Evolutionary conservation across 2,797 vertebrate genomes (phyloP).

Genomic region (Hemibagrus guttatus): DNA sequence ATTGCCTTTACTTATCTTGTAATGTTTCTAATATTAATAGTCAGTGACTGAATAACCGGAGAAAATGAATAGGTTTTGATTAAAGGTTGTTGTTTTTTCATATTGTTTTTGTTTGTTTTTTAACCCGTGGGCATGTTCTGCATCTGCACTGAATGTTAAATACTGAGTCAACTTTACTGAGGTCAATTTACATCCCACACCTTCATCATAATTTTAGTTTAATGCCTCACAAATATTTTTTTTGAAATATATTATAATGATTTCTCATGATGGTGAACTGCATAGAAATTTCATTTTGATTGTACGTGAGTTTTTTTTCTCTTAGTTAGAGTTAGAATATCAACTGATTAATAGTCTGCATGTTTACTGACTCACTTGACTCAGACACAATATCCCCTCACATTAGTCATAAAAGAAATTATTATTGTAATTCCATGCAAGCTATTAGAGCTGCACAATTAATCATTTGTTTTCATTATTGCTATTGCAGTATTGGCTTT

Average conservation of each 20-base stretch:
- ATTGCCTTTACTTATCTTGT: background rate
- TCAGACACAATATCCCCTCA: background rate
- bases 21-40: background rate
- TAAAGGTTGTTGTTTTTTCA: background rate
- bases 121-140: background rate
- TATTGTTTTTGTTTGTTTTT: background rate
- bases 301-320: background rate
- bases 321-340: background rate
- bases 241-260: background rate
- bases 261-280: background rate
- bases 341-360: background rate
- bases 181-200: background rate
- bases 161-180: background rate
- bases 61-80: background rate
- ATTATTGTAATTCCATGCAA: background rate
- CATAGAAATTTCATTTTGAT: background rate
- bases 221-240: background rate
- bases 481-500: background rate
- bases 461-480: background rate
- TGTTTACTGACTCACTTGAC: background rate
- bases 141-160: conserved; percentile 1
- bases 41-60: background rate
- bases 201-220: background rate
- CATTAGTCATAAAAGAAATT: background rate
- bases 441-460: background rate